These are phyloP conservation scores for Phymanthus crucifer DNA, from an alignment of 92 coral and sea anemone genomes.

Conservation along the genomic window DNA sequence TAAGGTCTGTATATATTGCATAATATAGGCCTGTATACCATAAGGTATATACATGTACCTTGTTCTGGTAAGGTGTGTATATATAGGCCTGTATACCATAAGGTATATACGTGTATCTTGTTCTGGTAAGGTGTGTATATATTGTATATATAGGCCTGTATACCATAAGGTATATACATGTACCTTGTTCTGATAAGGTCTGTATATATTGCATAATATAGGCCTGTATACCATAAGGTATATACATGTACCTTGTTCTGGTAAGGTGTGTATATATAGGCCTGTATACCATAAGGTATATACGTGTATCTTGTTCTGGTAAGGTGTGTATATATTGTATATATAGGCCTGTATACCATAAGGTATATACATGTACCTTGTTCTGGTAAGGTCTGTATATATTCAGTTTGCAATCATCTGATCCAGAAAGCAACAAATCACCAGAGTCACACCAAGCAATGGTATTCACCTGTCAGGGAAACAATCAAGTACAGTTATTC, in stretches of 20 bases:
- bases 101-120: conserved; percentile 46
- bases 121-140: conserved; percentile 14
- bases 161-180: background rate
- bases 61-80: conserved; percentile 18
- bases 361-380: conserved; percentile 50
- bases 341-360: background rate
- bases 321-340: background rate
- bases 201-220: background rate
- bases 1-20: too few relatives aligned
- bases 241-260: conserved; percentile 56
- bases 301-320: conserved; percentile 57
- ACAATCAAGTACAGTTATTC: background rate
- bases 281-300: background rate
- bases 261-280: background rate
- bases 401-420: conserved; percentile 92
- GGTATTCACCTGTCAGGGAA: conserved; percentile 70
- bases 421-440: conserved; percentile 86
- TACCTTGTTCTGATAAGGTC: conserved; percentile 62
- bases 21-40: too few relatives aligned
- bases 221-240: background rate
- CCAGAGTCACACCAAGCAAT: conserved; percentile 91
- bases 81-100: background rate
- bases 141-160: background rate
- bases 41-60: conserved; percentile 60
- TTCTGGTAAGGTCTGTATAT: conserved; percentile 67